Evolutionary conservation across 2,113 vertebrate genomes (phyloP), one percentile per base, ranked within the genome.

Genomic region (Corythornis vintsioides): DNA sequence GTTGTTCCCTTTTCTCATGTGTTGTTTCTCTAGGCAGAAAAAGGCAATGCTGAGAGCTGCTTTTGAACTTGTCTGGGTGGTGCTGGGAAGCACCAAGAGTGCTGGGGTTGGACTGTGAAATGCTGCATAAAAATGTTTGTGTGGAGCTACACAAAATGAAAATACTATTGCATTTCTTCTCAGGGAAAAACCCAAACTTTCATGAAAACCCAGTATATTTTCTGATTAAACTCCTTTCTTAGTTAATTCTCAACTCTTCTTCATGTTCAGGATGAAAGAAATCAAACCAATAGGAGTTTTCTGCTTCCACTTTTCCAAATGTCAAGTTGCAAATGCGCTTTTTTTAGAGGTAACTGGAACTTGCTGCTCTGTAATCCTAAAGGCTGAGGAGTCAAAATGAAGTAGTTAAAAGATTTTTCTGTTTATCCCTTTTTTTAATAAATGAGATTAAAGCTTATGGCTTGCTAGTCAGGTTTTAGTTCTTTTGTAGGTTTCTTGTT

Each of bases 391-490:
- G n/a, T 81, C 60, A 89, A 88, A 90, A 42, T n/a, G 2, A 86
- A 89, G 53, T 56, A 66, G 38, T 88, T 96, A 75, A 83, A 96
- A 94, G 26, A 11, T 50, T 91, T 91, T 96, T 96, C 43, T 93
- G 35, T 94, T 96, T 90, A 65, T 89, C 18, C 3, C 3, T 91
- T 94, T 86, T 97, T 94, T 91, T 50, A 91, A 95, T 94, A 95
- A 82, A 80, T 87, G 47, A 96, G 59, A 89, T 83, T 92, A 71
- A 96, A 91, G 79, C 95, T 94, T 93, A 96, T 96, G 89, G 5
- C 55, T 85, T 87, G 57, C 75, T 96, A 55, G 88, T 96, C 71
- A 87, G 57, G 86, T 95, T 94, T 94, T 83, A 89, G 63, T 93
- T 95, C 60, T 82, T 91, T 83, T 65, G 14, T 89, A 85, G 80